Percentiles rank a stretch among this genome's conserved stretches.
phyloP scores from a whole-genome alignment of 2,888 invertebrate species.

The Tetrapedia diversipes region DNA sequence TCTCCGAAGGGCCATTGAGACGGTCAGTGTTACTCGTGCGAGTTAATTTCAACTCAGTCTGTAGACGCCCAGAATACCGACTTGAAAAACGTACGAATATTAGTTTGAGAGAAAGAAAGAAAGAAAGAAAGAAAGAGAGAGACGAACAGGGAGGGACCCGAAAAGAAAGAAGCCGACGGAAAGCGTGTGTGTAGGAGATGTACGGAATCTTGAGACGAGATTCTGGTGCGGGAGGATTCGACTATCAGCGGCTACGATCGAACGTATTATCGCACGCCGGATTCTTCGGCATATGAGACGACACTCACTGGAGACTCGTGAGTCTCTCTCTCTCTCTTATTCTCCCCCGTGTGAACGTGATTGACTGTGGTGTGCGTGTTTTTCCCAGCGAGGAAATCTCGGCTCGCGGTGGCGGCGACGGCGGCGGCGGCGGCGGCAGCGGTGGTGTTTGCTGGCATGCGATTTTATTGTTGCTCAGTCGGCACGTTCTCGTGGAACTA shows the following conservation, averaged over 20 bases:
- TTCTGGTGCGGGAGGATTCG: slow-evolving; percentile 65
- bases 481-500: slow-evolving; percentile 21
- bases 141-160: slow-evolving; percentile 8
- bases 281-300: slow-evolving; percentile 41
- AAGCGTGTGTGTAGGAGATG: slow-evolving; percentile 59
- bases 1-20: slow-evolving; percentile 51
- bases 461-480: slow-evolving; percentile 41
- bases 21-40: slow-evolving; percentile 49
- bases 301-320: slow-evolving; percentile 19
- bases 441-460: slow-evolving; percentile 34
- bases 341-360: slow-evolving; percentile 33
- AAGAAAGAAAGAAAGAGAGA: slow-evolving; percentile 5
- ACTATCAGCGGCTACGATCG: slow-evolving; percentile 45
- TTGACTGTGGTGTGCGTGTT: slow-evolving; percentile 30
- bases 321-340: slow-evolving; percentile 15
- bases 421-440: slow-evolving; percentile 14
- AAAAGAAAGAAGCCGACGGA: slow-evolving; percentile 21
- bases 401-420: slow-evolving; percentile 7
- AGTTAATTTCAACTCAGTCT: slow-evolving; percentile 29
- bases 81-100: slow-evolving; percentile 1
- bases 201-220: slow-evolving; percentile 55
- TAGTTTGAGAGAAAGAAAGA: neutral
- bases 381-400: slow-evolving; percentile 41
- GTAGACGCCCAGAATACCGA: neutral
- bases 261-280: slow-evolving; percentile 45